These are phyloP conservation scores for Epizoanthus ramosus DNA, from an alignment of 92 coral and sea anemone genomes.

Conservation along the genomic window DNA sequence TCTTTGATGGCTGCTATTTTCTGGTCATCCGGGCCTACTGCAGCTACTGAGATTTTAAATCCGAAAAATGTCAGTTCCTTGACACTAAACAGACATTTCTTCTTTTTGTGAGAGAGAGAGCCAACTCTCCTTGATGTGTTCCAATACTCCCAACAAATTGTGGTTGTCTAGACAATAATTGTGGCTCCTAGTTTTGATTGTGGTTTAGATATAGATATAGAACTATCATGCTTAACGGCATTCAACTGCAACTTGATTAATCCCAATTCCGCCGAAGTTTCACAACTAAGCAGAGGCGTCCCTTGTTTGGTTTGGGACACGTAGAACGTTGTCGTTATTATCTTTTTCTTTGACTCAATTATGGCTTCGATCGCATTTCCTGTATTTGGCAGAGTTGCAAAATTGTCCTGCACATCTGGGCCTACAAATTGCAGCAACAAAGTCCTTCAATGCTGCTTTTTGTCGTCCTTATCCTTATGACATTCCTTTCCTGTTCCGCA, in stretches of 20 bases:
- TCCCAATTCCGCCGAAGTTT: too few relatives aligned
- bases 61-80: conserved; percentile 44
- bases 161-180: too few relatives aligned
- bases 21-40: conserved; percentile 8
- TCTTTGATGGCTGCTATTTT: conserved; percentile 13
- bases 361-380: conserved; percentile 27
- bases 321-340: too few relatives aligned
- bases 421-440: conserved; percentile 36
- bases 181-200: too few relatives aligned
- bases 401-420: conserved; percentile 35
- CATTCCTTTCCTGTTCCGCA: conserved; percentile 38
- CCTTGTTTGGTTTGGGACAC: too few relatives aligned
- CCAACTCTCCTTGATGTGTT: conserved; percentile 10
- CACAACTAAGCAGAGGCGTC: too few relatives aligned
- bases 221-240: too few relatives aligned
- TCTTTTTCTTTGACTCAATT: too few relatives aligned
- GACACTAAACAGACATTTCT: conserved; percentile 38
- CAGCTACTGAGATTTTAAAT: conserved; percentile 43
- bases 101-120: conserved; percentile 18
- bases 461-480: conserved; percentile 10
- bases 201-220: too few relatives aligned
- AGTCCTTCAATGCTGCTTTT: conserved; percentile 15
- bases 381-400: conserved; percentile 38
- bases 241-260: too few relatives aligned
- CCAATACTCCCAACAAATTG: neutral